phyloP scores from a whole-genome alignment of 1,140 invertebrate genomes.

The Harpegnathos saltator region DNA sequence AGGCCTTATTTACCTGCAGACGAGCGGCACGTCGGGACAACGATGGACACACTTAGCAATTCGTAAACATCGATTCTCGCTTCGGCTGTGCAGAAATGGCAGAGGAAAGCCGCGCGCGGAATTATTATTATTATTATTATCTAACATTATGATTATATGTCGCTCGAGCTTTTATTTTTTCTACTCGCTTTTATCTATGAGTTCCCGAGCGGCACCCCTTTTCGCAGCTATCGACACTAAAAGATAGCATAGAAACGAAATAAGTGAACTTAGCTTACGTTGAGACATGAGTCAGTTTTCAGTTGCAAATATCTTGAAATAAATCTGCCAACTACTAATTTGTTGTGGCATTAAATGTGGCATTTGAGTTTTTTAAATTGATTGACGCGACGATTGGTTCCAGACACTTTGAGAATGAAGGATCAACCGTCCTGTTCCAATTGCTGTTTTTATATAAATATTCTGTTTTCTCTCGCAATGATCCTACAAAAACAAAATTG shows the following conservation, averaged over 20 bases:
- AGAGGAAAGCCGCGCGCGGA: constrained; percentile 22
- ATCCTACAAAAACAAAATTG: background rate
- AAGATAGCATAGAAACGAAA: too few relatives aligned
- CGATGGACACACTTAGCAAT: constrained; percentile 48
- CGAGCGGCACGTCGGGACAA: constrained; percentile 51
- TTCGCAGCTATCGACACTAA: too few relatives aligned
- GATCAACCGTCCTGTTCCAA: too few relatives aligned
- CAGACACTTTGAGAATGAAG: too few relatives aligned
- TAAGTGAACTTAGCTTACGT: too few relatives aligned
- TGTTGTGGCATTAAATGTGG: background rate
- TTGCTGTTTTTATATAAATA: background rate
- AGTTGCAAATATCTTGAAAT: background rate
- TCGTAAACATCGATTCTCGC: constrained; percentile 60
- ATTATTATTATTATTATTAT: background rate
- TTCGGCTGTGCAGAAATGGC: constrained; percentile 44
- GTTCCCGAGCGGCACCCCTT: too few relatives aligned
- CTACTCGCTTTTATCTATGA: too few relatives aligned
- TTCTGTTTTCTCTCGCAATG: background rate
- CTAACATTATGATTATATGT: too few relatives aligned
- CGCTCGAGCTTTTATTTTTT: too few relatives aligned
- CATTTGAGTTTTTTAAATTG: background rate
- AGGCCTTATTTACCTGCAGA: constrained; percentile 53
- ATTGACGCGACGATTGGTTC: too few relatives aligned
- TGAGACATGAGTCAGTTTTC: background rate
- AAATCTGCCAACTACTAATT: background rate